Evolutionary conservation across 2,888 invertebrate genomes (phyloP).

Genomic region (Melipona beecheii): DNA sequence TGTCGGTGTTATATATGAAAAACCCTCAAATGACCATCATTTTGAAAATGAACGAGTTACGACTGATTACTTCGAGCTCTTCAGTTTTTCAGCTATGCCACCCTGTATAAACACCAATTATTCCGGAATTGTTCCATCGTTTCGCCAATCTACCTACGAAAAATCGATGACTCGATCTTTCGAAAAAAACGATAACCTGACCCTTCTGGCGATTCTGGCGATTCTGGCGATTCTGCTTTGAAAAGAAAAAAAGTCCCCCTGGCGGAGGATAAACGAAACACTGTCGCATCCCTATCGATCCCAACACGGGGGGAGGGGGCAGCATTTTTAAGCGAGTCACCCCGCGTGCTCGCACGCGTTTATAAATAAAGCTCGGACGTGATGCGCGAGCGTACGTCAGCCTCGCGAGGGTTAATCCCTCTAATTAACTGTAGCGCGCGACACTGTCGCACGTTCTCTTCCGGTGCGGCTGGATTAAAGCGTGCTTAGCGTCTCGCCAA

Average conservation of each 20-base stretch:
- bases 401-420: conserved; percentile 3
- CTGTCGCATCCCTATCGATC: conserved; percentile 12
- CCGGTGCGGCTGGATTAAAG: conserved; percentile 9
- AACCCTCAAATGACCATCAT: no score
- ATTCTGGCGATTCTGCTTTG: neutral
- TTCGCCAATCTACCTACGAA: neutral
- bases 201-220: no score
- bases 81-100: no score
- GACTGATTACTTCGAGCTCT: no score
- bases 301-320: neutral
- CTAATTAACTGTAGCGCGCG: conserved; percentile 14
- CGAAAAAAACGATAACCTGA: neutral
- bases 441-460: neutral
- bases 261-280: neutral
- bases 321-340: conserved; percentile 9
- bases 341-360: neutral
- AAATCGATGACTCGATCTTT: neutral
- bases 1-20: no score
- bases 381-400: neutral
- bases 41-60: no score
- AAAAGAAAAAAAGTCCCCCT: neutral
- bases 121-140: no score
- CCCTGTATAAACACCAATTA: no score
- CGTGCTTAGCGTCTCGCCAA: conserved; percentile 6
- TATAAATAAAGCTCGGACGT: conserved; percentile 23